Base-by-base conservation (phyloP, 1,140 invertebrate genomes). In the Drosophila sulfurigaster region DNA sequence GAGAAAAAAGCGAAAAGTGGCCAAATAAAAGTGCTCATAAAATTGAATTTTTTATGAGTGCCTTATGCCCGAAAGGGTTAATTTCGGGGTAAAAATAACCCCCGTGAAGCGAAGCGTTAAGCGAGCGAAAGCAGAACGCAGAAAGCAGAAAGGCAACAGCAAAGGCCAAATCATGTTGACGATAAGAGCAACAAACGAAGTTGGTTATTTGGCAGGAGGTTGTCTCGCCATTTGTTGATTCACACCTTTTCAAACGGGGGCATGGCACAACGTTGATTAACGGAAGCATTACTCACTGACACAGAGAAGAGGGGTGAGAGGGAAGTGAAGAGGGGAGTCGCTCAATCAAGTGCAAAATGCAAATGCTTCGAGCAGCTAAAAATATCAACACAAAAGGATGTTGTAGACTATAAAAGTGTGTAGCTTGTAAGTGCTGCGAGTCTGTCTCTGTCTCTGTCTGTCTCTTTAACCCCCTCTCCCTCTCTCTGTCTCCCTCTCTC, bases 41-140 rank as follows among this genome's bases (percentile, higher is more conserved):
- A 89, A 89, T 89, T 89, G 81, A 89, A 89, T 89, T 89, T 89
- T 89, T 89, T 88, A 88, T 88, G 85, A 88, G 81, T 79, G 73
- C 70, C 75, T 73, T 73, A 64, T 79, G 76, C 64, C 75, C 71
- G 56, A 80, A 83, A 78, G 75, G 82, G 82, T 86, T 86, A 86
- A 86, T 86, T 86, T 83, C 69, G 58, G 28, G 28, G 54, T 35
- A 20, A 69, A 69, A 69, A 63, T 43, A 69, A 74, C 58, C 69
- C 58, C 52, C 59, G 65, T 73, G 70, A 67, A 89, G 67, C 69
- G 76, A 30, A 72, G 56, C 46, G 65, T 57, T 59, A 85, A 79
- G 54, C 75, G 20, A 28, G 25, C 25, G 3, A 25, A 52, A 2
- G 8, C 16, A 25, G 7, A 20, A 20, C 3, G 20, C 20, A 20